These are phyloP conservation scores for Pammene fasciana DNA, from an alignment of 2,888 invertebrate genomes.

Conservation along the genomic window DNA sequence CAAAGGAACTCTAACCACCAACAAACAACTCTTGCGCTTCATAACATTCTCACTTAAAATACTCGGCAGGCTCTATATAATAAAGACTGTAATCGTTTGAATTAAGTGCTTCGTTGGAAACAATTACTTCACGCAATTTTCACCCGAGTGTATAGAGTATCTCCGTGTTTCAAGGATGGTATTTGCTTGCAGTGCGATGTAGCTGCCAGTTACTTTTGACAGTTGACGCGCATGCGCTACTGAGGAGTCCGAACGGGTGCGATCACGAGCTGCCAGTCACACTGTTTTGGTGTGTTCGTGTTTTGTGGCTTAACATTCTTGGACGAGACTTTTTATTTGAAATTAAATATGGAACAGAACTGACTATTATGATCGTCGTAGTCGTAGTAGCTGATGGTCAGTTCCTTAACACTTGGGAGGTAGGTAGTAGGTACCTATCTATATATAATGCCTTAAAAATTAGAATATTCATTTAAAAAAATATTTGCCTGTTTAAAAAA, in stretches of 20 bases:
- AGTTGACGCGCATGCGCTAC: slow-evolving; percentile 74
- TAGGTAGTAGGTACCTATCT: too few species aligned
- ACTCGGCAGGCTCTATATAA: background rate
- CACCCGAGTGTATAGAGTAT: slow-evolving; percentile 5
- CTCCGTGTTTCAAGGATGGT: slow-evolving; percentile 15
- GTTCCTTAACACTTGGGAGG: slow-evolving; percentile 1
- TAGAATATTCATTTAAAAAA: too few species aligned
- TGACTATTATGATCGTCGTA: slow-evolving; percentile 1
- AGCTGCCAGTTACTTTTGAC: slow-evolving; percentile 71
- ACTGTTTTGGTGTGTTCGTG: slow-evolving; percentile 41
- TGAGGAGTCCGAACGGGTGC: slow-evolving; percentile 47
- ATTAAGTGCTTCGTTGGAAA: slow-evolving; percentile 1
- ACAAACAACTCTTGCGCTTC: slow-evolving; percentile 31
- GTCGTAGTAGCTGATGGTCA: background rate
- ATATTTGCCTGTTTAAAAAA: too few species aligned
- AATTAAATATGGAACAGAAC: slow-evolving; percentile 25
- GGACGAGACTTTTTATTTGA: slow-evolving; percentile 21
- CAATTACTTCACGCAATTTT: slow-evolving; percentile 25
- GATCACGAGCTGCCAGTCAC: slow-evolving; percentile 49
- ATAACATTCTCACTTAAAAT: slow-evolving; percentile 12
- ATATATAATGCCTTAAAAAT: too few species aligned
- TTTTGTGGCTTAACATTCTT: slow-evolving; percentile 42
- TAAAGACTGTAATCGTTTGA: slow-evolving; percentile 21
- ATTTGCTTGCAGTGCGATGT: slow-evolving; percentile 44
- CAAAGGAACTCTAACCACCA: slow-evolving; percentile 56